These are phyloP conservation scores for Polypterus bichir DNA, from an alignment of 2,113 vertebrate genomes.

Conservation along the genomic window DNA sequence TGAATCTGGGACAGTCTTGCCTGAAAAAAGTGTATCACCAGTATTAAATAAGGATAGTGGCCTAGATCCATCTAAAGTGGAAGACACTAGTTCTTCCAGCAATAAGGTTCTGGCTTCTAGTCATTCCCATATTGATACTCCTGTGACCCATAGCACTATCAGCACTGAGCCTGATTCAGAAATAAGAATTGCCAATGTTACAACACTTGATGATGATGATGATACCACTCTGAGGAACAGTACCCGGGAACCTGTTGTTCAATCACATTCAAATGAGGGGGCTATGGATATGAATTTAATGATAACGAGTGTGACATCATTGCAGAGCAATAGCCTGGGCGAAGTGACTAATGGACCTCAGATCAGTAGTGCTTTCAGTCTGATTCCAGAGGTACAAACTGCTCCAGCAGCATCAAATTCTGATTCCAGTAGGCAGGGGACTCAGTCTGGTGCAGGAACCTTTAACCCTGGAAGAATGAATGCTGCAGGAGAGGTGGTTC, in stretches of 20 bases:
- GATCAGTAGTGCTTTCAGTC: constrained; percentile 76
- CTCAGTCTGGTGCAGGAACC: constrained; percentile 56
- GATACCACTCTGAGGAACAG: constrained; percentile 1
- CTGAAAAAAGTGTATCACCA: too few species aligned
- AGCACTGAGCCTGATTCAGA: constrained; percentile 92
- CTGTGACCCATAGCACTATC: constrained; percentile 53
- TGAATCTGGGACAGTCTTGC: constrained; percentile 34
- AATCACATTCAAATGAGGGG: constrained; percentile 44
- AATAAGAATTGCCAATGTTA: constrained; percentile 91
- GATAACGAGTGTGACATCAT: constrained; percentile 91
- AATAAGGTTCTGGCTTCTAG: background rate
- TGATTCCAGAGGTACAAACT: constrained; percentile 50
- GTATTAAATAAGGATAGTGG: too few species aligned
- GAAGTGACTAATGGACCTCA: constrained; percentile 78
- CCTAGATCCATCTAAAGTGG: background rate
- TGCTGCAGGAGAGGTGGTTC: constrained; percentile 69
- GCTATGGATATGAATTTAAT: constrained; percentile 79
- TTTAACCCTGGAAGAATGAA: constrained; percentile 88
- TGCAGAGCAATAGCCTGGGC: constrained; percentile 64
- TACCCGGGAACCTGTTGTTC: constrained; percentile 40
- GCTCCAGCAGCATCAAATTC: constrained; percentile 27
- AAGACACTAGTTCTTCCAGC: background rate
- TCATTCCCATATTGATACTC: background rate
- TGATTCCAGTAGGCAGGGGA: constrained; percentile 12
- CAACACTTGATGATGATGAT: constrained; percentile 71